Conservation (phyloP, 2,888 invertebrate species). For the Drosophila setosimentum region DNA sequence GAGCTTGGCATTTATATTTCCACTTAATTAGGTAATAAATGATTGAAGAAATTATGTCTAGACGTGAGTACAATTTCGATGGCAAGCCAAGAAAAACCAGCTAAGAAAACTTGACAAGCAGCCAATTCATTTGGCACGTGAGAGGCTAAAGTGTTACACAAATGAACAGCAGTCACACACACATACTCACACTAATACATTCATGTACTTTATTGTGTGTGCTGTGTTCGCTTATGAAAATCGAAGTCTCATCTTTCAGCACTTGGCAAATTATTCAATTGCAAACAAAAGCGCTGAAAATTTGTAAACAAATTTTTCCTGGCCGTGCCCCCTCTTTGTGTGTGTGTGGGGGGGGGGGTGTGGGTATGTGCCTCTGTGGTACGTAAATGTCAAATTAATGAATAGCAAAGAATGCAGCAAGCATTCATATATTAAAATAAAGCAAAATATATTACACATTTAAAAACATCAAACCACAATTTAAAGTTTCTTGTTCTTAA, state of each 20-base stretch:
- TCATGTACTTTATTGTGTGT: slow-evolving; percentile 4
- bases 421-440: slow-evolving; percentile 9
- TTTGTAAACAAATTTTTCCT: slow-evolving; percentile 61
- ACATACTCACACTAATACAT: not conserved
- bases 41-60: slow-evolving; percentile 86
- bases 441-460: not conserved
- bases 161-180: slow-evolving; percentile 45
- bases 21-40: slow-evolving; percentile 85
- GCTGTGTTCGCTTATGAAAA: slow-evolving; percentile 9
- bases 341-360: slow-evolving; percentile 7
- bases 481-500: not conserved
- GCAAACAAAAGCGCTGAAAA: slow-evolving; percentile 63
- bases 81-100: slow-evolving; percentile 37
- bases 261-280: slow-evolving; percentile 69
- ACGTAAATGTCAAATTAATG: slow-evolving; percentile 76
- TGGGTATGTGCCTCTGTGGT: slow-evolving; percentile 44
- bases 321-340: slow-evolving; percentile 1
- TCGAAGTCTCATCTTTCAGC: slow-evolving; percentile 36
- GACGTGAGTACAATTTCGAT: slow-evolving; percentile 85
- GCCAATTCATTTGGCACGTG: slow-evolving; percentile 78
- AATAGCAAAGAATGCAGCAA: slow-evolving; percentile 70
- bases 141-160: slow-evolving; percentile 69
- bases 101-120: slow-evolving; percentile 47
- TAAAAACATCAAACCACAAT: not conserved
- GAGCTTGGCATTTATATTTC: slow-evolving; percentile 81